phyloP scores from a whole-genome alignment of 2,888 invertebrate species.

The Physocephala rufipes region DNA sequence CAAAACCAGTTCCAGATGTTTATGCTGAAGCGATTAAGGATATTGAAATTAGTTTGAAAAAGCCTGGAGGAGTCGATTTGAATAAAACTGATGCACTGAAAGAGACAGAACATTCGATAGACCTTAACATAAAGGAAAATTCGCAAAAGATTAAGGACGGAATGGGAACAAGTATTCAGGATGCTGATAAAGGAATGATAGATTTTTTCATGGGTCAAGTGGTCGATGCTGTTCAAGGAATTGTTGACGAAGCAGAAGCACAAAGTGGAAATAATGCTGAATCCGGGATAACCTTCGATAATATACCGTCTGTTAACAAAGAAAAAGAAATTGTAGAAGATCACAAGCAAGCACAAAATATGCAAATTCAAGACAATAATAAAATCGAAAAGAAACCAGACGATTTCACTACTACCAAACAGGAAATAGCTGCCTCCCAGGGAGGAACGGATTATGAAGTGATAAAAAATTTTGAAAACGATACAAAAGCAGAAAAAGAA shows the following conservation, averaged over 20 bases:
- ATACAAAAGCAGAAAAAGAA: conserved; percentile 15
- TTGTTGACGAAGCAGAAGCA: conserved; percentile 5
- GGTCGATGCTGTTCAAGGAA: neutral
- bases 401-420: neutral
- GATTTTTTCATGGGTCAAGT: neutral
- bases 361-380: conserved; percentile 6
- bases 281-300: neutral
- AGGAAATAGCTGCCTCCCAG: neutral
- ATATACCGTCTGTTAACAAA: neutral
- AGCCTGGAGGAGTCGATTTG: neutral
- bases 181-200: neutral
- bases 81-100: conserved; percentile 7
- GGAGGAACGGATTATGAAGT: neutral
- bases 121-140: neutral
- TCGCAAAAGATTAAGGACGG: neutral
- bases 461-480: neutral
- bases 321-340: conserved; percentile 3
- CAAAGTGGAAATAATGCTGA: conserved; percentile 14
- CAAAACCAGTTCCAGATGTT: conserved; percentile 33
- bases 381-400: neutral
- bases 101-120: neutral
- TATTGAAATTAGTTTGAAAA: conserved; percentile 13
- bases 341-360: neutral
- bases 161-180: no score
- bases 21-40: conserved; percentile 40